A percentile compares a stretch with the other conserved stretches of the same genome.
These are phyloP conservation scores for Caenorhabditis angaria DNA, from an alignment of 2,888 invertebrate species.

Conservation along the genomic window DNA sequence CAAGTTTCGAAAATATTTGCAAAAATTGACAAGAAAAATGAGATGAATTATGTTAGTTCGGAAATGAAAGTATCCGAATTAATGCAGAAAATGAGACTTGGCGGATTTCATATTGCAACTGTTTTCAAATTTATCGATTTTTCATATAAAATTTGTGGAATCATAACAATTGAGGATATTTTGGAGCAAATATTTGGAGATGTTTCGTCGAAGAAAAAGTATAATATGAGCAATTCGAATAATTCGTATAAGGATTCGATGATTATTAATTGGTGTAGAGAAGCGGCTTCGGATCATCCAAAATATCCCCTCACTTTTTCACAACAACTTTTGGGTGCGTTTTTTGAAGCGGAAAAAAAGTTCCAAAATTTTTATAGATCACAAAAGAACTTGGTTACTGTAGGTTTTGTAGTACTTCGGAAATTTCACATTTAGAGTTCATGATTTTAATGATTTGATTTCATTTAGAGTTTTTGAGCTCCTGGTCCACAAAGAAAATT, in stretches of 20 bases:
- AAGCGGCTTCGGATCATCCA: slow-evolving; percentile 26
- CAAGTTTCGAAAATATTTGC: slow-evolving; percentile 17
- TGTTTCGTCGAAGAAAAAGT: slow-evolving; percentile 17
- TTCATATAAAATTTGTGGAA: slow-evolving; percentile 24
- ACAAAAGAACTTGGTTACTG: no score
- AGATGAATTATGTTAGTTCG: slow-evolving; percentile 26
- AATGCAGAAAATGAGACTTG: slow-evolving; percentile 32
- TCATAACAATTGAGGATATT: slow-evolving; percentile 43
- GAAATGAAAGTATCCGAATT: slow-evolving; percentile 32
- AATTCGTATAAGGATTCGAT: slow-evolving; percentile 12
- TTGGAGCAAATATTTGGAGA: slow-evolving; percentile 38
- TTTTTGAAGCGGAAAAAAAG: no score
- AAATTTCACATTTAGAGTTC: no score
- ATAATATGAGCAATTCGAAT: background rate
- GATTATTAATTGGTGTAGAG: slow-evolving; percentile 39
- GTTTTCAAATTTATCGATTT: slow-evolving; percentile 23
- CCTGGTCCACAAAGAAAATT: background rate
- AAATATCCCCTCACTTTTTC: slow-evolving; percentile 30
- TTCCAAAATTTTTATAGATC: no score
- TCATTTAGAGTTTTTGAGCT: background rate
- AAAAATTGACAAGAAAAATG: background rate
- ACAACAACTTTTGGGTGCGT: slow-evolving; percentile 28
- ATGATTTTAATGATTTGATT: no score
- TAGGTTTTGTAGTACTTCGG: slow-evolving; percentile 3
- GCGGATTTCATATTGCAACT: slow-evolving; percentile 36